Conservation (phyloP, 2,797 vertebrate species). For the Pseudocheirus occidentalis region DNA sequence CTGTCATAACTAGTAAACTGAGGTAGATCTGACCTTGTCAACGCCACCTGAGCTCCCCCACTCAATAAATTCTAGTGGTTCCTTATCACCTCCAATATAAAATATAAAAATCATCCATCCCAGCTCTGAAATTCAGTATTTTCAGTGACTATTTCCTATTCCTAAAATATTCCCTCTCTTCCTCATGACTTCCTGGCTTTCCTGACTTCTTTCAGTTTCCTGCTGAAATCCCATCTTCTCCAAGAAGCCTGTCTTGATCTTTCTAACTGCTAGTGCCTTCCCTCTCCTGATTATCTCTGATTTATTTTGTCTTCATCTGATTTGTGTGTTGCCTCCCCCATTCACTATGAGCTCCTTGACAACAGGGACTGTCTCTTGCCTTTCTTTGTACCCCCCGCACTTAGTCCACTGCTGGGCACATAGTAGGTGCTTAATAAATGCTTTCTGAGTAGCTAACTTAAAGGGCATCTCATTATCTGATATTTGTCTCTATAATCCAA, state of each 20-base stretch:
- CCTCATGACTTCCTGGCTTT: background rate
- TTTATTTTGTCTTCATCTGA: background rate
- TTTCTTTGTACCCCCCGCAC: background rate
- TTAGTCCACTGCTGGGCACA: background rate
- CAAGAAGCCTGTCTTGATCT: background rate
- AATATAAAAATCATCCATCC: background rate
- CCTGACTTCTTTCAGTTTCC: background rate
- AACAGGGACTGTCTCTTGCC: background rate
- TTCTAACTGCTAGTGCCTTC: background rate
- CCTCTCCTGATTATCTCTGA: background rate
- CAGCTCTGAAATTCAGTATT: background rate
- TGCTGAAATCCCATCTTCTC: background rate
- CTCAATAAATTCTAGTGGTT: background rate
- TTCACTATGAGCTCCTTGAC: background rate
- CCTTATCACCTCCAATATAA: background rate
- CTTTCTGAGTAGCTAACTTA: constrained; percentile 60
- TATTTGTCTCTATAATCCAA: constrained; percentile 68
- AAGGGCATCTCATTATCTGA: constrained; percentile 65
- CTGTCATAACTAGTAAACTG: background rate
- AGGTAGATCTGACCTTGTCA: background rate
- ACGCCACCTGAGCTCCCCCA: background rate
- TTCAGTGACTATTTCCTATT: background rate
- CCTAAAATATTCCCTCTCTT: background rate
- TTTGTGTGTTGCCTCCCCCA: background rate
- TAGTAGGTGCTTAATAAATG: constrained; percentile 49